phyloP scores from a whole-genome alignment of 2,888 invertebrate genomes.

The Acrobasis consociella region DNA sequence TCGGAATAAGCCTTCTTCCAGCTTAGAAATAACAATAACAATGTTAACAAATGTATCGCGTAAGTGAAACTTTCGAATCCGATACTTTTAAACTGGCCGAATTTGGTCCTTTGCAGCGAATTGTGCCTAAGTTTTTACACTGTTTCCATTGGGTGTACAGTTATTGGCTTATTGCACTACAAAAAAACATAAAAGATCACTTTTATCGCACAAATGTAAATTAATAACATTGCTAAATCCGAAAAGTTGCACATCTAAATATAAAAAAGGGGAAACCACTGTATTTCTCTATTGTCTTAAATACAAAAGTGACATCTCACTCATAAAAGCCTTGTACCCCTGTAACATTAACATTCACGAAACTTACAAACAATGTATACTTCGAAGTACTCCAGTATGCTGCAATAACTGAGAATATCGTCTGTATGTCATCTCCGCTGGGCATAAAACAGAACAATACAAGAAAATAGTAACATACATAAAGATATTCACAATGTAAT shows the following conservation, averaged over 20 bases:
- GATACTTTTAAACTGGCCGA: conserved; percentile 25
- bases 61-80: background rate
- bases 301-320: background rate
- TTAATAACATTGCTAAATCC: too few species aligned
- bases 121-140: background rate
- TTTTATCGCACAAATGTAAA: too few species aligned
- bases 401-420: conserved; percentile 11
- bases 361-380: conserved; percentile 17
- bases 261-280: too few species aligned
- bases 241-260: too few species aligned
- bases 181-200: too few species aligned
- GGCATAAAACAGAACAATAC: conserved; percentile 23
- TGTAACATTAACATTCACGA: conserved; percentile 1
- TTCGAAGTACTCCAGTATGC: conserved; percentile 14
- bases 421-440: conserved; percentile 13
- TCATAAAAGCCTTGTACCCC: background rate
- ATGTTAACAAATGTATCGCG: conserved; percentile 5
- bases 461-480: conserved; percentile 40
- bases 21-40: background rate
- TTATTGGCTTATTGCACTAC: too few species aligned
- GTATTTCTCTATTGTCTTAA: too few species aligned
- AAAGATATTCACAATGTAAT: conserved; percentile 49
- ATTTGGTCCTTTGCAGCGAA: conserved; percentile 28
- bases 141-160: too few species aligned
- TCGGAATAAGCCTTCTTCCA: conserved; percentile 51